A percentile compares a stretch with the other conserved stretches of the same genome.
These are phyloP conservation scores for Butastur rufipennis DNA, from an alignment of 2,113 vertebrate genomes.

Conservation along the genomic window DNA sequence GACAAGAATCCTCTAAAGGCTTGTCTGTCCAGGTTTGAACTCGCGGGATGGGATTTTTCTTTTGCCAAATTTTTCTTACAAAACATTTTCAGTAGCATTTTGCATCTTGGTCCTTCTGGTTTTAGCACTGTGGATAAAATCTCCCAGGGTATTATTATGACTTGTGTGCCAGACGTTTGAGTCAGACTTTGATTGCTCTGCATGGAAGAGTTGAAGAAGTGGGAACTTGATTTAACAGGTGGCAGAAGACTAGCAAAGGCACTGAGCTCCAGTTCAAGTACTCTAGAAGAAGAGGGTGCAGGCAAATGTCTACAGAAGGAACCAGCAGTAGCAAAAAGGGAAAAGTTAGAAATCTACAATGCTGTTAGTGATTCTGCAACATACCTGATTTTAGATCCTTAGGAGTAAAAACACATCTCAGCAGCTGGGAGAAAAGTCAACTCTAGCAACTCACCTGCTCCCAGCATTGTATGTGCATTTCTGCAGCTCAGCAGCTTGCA, in stretches of 20 bases:
- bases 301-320: neutral
- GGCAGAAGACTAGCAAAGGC: neutral
- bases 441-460: neutral
- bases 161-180: conserved; percentile 14
- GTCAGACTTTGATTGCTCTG: conserved; percentile 31
- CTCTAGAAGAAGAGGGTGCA: neutral
- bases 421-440: neutral
- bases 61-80: neutral
- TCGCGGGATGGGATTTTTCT: neutral
- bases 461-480: neutral
- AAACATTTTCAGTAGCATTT: neutral
- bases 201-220: conserved; percentile 10
- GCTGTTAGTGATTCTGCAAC: neutral
- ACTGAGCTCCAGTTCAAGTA: neutral
- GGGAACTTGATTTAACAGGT: neutral
- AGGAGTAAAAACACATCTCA: neutral
- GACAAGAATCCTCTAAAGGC: neutral
- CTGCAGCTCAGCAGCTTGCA: neutral
- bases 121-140: conserved; percentile 37
- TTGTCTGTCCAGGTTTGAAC: neutral
- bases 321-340: neutral
- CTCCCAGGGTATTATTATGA: neutral
- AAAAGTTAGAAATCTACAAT: neutral
- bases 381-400: neutral
- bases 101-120: neutral